Evolutionary conservation across 2,113 vertebrate species (phyloP).

Genomic region (Chroicocephalus ridibundus): DNA sequence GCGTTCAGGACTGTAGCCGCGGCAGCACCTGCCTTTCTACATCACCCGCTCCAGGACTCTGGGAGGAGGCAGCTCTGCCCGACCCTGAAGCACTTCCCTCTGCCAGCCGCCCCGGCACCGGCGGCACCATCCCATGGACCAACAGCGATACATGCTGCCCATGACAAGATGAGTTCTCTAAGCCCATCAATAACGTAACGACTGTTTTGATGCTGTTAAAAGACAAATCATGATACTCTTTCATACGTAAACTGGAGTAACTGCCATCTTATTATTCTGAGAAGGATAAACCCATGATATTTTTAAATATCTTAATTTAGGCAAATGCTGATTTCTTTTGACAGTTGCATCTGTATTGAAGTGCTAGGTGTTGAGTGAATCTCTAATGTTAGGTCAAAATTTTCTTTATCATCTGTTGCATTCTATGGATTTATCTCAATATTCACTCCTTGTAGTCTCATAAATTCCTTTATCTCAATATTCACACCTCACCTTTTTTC

Average conservation of each 20-base stretch:
- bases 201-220: not conserved
- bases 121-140: not conserved
- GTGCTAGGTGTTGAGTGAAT: not conserved
- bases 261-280: not conserved
- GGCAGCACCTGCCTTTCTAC: not conserved
- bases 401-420: not conserved
- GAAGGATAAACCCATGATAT: not conserved
- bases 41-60: rapidly evolving
- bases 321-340: not conserved
- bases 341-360: not conserved
- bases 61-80: not conserved
- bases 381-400: not conserved
- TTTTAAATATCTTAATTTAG: not conserved
- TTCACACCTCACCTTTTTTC: not conserved
- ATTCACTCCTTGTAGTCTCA: not conserved
- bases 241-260: not conserved
- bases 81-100: not conserved
- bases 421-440: not conserved
- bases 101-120: not conserved
- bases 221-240: not conserved
- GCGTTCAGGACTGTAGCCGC: rapidly evolving
- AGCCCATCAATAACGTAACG: rapidly evolving
- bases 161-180: not conserved
- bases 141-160: not conserved
- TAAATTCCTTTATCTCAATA: not conserved